A percentile compares a stretch with the other conserved stretches of the same genome.
These are phyloP conservation scores for Zelostemma sp. DNA, from an alignment of 1,140 invertebrate genomes.

Conservation along the genomic window DNA sequence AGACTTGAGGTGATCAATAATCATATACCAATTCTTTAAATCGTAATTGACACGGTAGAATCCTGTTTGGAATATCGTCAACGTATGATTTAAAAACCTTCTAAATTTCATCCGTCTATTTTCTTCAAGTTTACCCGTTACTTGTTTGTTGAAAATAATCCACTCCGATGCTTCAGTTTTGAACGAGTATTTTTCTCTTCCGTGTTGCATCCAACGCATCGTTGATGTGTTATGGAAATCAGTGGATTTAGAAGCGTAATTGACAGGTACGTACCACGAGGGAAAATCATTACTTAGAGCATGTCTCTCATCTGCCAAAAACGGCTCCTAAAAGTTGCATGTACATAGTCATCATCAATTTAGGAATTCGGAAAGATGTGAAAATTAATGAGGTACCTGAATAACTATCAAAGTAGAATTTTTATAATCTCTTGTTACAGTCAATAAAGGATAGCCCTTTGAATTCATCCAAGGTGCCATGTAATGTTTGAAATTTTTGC, in stretches of 20 bases:
- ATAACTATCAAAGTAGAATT: neutral
- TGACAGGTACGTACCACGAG: neutral
- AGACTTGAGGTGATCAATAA: conserved; percentile 65
- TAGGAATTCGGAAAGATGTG: too few relatives aligned
- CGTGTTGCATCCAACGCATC: neutral
- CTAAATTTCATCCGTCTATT: too few relatives aligned
- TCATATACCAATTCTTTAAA: conserved; percentile 69
- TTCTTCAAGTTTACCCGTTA: neutral
- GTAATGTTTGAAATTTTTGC: too few relatives aligned
- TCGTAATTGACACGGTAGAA: conserved; percentile 76
- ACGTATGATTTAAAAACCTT: too few relatives aligned
- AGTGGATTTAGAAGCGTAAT: neutral
- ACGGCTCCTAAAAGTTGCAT: neutral
- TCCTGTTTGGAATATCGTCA: conserved; percentile 53
- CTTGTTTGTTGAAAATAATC: neutral
- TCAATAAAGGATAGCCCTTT: too few relatives aligned
- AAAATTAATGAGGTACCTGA: conserved; percentile 5
- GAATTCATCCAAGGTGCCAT: conserved; percentile 26
- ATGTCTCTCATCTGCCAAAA: neutral
- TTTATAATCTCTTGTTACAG: conserved; percentile 13
- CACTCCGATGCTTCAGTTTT: neutral
- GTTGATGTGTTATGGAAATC: neutral
- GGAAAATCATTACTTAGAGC: neutral
- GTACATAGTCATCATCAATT: too few relatives aligned
- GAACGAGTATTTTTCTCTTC: neutral